Evolutionary conservation across 2,797 vertebrate genomes (phyloP), one percentile per base, ranked within the genome.

Genomic region (Aldrovandia affinis): DNA sequence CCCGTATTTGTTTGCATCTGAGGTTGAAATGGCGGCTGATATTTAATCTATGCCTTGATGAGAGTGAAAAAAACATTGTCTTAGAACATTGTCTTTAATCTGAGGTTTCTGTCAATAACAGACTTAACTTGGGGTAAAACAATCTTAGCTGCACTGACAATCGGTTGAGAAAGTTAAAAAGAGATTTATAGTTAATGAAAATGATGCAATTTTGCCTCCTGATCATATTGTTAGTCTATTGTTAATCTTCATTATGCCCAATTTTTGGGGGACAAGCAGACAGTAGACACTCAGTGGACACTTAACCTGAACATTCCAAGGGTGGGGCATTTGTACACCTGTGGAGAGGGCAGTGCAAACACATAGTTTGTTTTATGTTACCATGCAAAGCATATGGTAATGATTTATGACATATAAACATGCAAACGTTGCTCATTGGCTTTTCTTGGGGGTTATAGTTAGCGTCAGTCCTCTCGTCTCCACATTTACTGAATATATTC

Each of bases 361-460:
- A 78, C 7, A 47, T 15, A 28, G 33, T 54, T 73, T 73, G 50
- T 55, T 70, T 28, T 15, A 10, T 65, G 30, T 52, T 63, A 78
- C 75, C 57, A 54, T 78, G 70, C 28, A 78, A 78, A 59, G 55
- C 39, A 61, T 30, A 5, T 39, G 12, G 3, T 44, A 44, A 42
- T 57, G 25, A 79, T 7, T 1, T 77, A 28, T 75, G 9, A 2
- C 1, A 8, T 2, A 70, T 0, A 8, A 20, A 20, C 54, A 28
- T 30, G 52, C 39, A 78, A 33, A 83, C n/a, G 70, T 61, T 63
- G 30, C 78, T 83, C 55, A 65, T 79, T 79, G 55, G 47, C 42
- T 63, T 14, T 1, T 25, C 22, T 20, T 28, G 61, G 33, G 30
- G 28, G 3, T 39, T 65, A 68, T 39, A 84, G 68, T 47, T 50